phyloP scores from a whole-genome alignment of 2,113 vertebrate species.

The Indri indri region DNA sequence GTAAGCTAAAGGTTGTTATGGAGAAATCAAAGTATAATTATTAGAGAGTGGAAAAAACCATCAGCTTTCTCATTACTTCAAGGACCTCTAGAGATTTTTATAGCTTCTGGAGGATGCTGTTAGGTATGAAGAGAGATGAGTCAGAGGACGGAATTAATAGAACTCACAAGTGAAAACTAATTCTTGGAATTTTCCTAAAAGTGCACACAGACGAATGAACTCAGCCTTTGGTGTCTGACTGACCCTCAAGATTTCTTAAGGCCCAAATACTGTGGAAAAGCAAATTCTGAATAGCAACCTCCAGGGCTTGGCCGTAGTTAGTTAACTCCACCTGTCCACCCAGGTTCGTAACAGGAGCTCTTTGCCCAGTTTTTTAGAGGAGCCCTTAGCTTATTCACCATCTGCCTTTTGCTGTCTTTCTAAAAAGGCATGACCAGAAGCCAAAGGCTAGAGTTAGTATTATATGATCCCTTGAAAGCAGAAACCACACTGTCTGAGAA shows the following conservation, averaged over 20 bases:
- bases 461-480: background rate
- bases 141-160: constrained; percentile 63
- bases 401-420: constrained; percentile 19
- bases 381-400: background rate
- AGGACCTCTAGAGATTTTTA: constrained; percentile 75
- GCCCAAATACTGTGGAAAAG: background rate
- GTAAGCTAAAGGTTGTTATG: constrained; percentile 33
- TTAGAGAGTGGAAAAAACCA: constrained; percentile 35
- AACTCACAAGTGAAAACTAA: constrained; percentile 45
- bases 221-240: background rate
- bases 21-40: constrained; percentile 73
- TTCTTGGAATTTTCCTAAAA: constrained; percentile 18
- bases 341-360: background rate
- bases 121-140: constrained; percentile 51
- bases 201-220: background rate
- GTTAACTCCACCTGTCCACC: background rate
- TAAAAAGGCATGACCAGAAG: constrained; percentile 6
- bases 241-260: background rate
- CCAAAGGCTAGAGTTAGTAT: background rate
- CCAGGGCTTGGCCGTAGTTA: background rate
- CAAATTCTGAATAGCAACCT: background rate
- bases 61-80: constrained; percentile 76
- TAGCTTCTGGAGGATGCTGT: constrained; percentile 66
- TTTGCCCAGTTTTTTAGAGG: background rate
- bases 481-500: background rate